Evolutionary conservation across 2,797 vertebrate species (phyloP).

Genomic region (Acrossocheilus fasciatus): DNA sequence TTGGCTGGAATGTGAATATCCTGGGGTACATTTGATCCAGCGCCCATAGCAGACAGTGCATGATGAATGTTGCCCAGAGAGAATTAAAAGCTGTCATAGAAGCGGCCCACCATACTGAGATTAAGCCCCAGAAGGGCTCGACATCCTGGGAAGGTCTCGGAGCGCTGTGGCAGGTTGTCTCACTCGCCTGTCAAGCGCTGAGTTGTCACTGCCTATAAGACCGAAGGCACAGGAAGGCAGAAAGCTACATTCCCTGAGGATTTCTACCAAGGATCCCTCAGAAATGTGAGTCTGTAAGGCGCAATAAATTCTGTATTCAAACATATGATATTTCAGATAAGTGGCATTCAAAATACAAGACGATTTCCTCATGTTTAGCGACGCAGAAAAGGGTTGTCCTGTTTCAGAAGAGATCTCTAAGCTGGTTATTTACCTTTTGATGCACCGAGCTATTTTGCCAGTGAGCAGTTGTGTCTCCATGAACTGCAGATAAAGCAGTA

Average conservation of each 20-base stretch:
- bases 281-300: slow-evolving; percentile 51
- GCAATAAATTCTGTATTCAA: slow-evolving; percentile 60
- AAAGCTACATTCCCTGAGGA: slow-evolving; percentile 56
- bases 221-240: slow-evolving; percentile 48
- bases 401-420: slow-evolving; percentile 40
- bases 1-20: slow-evolving; percentile 60
- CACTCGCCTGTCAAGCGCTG: slow-evolving; percentile 60
- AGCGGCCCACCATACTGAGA: slow-evolving; percentile 61
- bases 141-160: slow-evolving; percentile 60
- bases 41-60: slow-evolving; percentile 57
- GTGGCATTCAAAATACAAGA: slow-evolving; percentile 55
- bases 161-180: slow-evolving; percentile 58
- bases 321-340: slow-evolving; percentile 61
- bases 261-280: slow-evolving; percentile 49
- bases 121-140: slow-evolving; percentile 62
- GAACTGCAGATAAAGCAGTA: slow-evolving; percentile 54
- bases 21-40: slow-evolving; percentile 64
- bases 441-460: slow-evolving; percentile 49
- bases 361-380: slow-evolving; percentile 59
- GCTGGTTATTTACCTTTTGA: slow-evolving; percentile 42
- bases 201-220: slow-evolving; percentile 62
- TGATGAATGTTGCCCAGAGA: slow-evolving; percentile 65
- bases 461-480: slow-evolving; percentile 50
- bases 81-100: slow-evolving; percentile 65
- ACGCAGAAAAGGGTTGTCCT: slow-evolving; percentile 28